phyloP scores from a whole-genome alignment of 2,113 vertebrate genomes.

The Zosterops hypoxanthus region DNA sequence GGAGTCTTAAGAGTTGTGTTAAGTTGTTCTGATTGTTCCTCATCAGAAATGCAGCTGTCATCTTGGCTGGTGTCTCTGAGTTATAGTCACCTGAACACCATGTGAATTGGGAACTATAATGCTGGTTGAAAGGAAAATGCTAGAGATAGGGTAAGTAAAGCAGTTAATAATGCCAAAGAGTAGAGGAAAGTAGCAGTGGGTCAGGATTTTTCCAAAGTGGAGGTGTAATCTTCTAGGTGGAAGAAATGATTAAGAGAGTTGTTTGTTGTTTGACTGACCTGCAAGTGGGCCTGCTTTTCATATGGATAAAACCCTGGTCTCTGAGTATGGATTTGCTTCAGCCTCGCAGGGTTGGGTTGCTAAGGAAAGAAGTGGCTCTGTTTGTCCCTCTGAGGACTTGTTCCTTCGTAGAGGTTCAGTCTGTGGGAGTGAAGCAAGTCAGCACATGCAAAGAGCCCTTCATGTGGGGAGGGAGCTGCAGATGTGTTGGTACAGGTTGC shows the following conservation, averaged over 20 bases:
- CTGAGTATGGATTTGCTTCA: neutral
- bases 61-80: neutral
- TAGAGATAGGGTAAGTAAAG: neutral
- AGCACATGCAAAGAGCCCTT: neutral
- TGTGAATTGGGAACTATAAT: neutral
- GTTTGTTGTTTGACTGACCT: neutral
- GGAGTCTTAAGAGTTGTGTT: neutral
- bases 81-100: neutral
- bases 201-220: fast-evolving
- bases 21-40: neutral
- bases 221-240: neutral
- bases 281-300: neutral
- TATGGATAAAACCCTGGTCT: neutral
- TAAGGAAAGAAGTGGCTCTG: neutral
- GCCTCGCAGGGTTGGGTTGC: neutral
- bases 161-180: neutral
- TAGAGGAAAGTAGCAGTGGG: neutral
- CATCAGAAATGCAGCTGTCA: neutral
- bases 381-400: neutral
- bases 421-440: neutral
- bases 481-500: neutral
- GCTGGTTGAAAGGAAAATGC: neutral
- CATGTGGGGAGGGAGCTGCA: fast-evolving
- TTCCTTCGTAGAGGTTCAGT: neutral
- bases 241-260: fast-evolving